Evolutionary conservation across 1,140 invertebrate species (phyloP).

Genomic region (Antheraea mylitta): DNA sequence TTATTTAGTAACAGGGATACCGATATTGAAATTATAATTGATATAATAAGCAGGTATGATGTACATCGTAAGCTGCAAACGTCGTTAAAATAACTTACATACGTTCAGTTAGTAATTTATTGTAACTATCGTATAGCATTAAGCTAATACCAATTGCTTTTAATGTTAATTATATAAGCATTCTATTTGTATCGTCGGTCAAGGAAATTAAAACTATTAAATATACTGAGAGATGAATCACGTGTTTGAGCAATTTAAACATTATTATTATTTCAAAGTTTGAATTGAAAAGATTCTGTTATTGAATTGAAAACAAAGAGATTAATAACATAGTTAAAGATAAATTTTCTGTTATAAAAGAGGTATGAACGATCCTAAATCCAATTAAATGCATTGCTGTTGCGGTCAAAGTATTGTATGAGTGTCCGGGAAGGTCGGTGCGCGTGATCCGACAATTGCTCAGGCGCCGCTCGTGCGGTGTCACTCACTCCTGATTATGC

Average conservation of each 20-base stretch:
- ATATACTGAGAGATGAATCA: too few species aligned
- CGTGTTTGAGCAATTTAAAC: too few species aligned
- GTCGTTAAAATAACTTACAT: not conserved
- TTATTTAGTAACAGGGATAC: slow-evolving; percentile 4
- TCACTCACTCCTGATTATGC: slow-evolving; percentile 8
- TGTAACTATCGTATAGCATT: not conserved
- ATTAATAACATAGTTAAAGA: too few species aligned
- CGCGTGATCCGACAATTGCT: slow-evolving; percentile 1
- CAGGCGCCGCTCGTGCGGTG: not conserved
- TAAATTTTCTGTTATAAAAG: not conserved
- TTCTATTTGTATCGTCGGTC: too few species aligned
- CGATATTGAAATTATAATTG: slow-evolving; percentile 1
- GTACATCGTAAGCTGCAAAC: not conserved
- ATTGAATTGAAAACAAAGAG: too few species aligned
- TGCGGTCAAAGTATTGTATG: not conserved
- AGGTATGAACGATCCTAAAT: not conserved
- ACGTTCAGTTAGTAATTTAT: not conserved
- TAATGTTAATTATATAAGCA: too few species aligned
- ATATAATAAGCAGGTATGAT: not conserved
- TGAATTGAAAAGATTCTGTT: too few species aligned
- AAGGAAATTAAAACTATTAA: too few species aligned
- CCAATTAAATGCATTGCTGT: not conserved
- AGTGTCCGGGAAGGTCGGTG: not conserved
- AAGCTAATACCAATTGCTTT: too few species aligned
- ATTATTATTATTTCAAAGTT: too few species aligned